phyloP scores from a whole-genome alignment of 2,113 vertebrate species.

The Saguinus imperator region DNA sequence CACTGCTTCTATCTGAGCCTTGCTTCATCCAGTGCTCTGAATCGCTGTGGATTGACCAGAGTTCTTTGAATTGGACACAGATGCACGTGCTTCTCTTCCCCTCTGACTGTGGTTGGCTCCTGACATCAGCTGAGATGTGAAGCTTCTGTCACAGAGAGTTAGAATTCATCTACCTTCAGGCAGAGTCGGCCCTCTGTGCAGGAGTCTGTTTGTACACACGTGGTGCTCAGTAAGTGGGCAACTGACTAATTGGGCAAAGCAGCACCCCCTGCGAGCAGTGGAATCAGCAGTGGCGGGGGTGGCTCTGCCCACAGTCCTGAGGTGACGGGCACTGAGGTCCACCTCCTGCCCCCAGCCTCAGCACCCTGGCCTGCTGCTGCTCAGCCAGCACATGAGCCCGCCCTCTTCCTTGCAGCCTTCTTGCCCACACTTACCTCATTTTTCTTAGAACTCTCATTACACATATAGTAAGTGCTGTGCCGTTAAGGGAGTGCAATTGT shows the following conservation, averaged over 20 bases:
- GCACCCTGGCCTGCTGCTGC: not conserved
- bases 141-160: not conserved
- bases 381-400: not conserved
- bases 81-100: not conserved
- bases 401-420: not conserved
- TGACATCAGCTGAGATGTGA: not conserved
- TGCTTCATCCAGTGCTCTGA: not conserved
- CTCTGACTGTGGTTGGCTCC: not conserved
- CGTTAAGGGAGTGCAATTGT: not conserved
- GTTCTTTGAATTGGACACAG: not conserved
- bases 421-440: not conserved
- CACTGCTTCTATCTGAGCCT: not conserved
- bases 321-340: fast-evolving
- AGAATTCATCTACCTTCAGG: not conserved
- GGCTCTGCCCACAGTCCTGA: not conserved
- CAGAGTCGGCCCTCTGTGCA: not conserved
- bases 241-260: not conserved
- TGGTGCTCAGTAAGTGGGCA: not conserved
- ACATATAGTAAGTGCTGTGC: not conserved
- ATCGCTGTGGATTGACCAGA: not conserved
- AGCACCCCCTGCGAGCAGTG: not conserved
- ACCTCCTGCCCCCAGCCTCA: not conserved
- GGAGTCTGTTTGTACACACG: fast-evolving
- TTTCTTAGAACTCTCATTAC: not conserved
- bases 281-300: not conserved